phyloP scores from a whole-genome alignment of 2,888 invertebrate genomes.

The Schizaphis graminum region DNA sequence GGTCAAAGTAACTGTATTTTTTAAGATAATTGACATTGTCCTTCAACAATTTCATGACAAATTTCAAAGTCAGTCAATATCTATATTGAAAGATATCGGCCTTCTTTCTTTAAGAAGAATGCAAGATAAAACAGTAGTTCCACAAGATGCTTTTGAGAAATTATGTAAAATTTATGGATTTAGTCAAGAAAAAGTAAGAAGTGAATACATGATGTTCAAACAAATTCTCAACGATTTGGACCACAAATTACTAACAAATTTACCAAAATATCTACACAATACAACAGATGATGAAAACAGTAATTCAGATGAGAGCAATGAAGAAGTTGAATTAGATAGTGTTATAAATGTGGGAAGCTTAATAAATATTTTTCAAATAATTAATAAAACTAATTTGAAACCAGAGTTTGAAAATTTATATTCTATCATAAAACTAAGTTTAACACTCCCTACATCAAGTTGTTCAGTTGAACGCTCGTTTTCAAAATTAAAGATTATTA shows the following conservation, averaged over 20 bases:
- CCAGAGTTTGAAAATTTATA: slow-evolving; percentile 29
- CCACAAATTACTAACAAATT: background rate
- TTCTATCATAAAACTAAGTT: slow-evolving; percentile 13
- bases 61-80: background rate
- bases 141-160: background rate
- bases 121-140: background rate
- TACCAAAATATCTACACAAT: background rate
- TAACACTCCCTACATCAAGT: slow-evolving; percentile 29
- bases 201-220: background rate
- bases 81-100: slow-evolving; percentile 1
- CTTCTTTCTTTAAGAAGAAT: too few species aligned
- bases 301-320: background rate
- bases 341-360: background rate
- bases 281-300: slow-evolving; percentile 1
- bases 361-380: slow-evolving; percentile 22
- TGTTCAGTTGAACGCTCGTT: slow-evolving; percentile 38
- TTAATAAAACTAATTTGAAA: slow-evolving; percentile 20
- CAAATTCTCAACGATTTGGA: background rate
- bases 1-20: too few species aligned
- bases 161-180: background rate
- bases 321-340: slow-evolving; percentile 22
- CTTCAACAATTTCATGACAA: background rate
- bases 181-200: background rate
- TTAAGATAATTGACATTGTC: background rate
- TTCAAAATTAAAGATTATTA: slow-evolving; percentile 36